Percentiles rank a stretch among this genome's conserved stretches.
phyloP scores from a whole-genome alignment of 2,888 invertebrate genomes.

The Eretmocerus hayati region DNA sequence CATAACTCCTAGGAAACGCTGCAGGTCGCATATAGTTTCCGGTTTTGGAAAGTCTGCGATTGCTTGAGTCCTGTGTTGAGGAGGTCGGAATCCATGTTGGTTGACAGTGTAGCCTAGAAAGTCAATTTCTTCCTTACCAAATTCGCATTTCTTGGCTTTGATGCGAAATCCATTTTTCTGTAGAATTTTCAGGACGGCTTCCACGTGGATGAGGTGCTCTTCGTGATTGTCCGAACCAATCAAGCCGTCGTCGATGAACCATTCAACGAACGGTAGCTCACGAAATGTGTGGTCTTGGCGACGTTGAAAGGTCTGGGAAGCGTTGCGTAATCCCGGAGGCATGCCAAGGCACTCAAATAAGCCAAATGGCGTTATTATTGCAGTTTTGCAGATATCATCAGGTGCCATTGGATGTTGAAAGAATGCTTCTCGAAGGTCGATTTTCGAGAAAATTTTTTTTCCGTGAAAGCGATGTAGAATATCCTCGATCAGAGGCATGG shows the following conservation, averaged over 20 bases:
- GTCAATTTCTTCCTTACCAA: conserved; percentile 26
- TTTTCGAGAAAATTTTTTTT: not conserved
- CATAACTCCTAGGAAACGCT: conserved; percentile 38
- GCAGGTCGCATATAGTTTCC: conserved; percentile 30
- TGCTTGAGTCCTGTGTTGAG: conserved; percentile 32
- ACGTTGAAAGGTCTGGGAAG: not conserved
- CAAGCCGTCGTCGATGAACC: conserved; percentile 23
- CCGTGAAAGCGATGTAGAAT: not conserved
- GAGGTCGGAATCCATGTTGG: conserved; percentile 31
- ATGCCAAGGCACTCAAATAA: not conserved
- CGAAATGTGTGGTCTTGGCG: conserved; percentile 3
- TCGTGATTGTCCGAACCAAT: conserved; percentile 18
- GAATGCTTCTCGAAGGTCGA: not conserved
- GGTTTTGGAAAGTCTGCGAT: conserved; percentile 31
- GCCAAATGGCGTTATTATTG: not conserved
- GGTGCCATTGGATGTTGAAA: not conserved
- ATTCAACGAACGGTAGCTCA: conserved; percentile 20
- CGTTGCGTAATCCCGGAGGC: not conserved
- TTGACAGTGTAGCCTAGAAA: conserved; percentile 33
- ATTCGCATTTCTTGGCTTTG: conserved; percentile 33
- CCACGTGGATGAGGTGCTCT: conserved; percentile 17
- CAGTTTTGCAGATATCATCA: not conserved
- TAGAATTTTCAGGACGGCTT: conserved; percentile 20
- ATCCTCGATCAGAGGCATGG: not conserved
- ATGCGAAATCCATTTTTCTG: conserved; percentile 15